These are phyloP conservation scores for Todiramphus chloris DNA, from an alignment of 2,113 vertebrate genomes.

Conservation along the genomic window DNA sequence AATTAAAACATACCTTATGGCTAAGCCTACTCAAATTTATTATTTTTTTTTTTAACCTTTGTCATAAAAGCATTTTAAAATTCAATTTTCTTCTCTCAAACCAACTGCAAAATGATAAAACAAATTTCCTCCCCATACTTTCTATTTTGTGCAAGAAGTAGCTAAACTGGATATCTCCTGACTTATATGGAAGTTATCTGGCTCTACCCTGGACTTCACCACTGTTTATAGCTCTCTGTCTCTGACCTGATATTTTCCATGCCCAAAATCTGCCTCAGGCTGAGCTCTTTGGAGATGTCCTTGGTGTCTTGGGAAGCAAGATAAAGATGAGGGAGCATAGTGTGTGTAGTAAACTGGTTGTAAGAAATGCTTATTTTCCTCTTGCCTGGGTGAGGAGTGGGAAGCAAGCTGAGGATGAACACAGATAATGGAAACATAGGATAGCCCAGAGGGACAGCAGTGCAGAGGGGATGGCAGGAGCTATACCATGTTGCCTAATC, in stretches of 20 bases:
- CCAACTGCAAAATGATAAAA: background rate
- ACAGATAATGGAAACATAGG: background rate
- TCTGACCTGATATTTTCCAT: background rate
- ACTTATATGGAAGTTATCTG: background rate
- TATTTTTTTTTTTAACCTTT: background rate
- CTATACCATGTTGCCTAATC: background rate
- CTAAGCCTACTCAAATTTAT: background rate
- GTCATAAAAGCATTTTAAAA: background rate
- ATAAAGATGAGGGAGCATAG: background rate
- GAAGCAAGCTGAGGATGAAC: background rate
- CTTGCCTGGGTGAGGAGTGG: background rate
- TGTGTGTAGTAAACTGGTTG: background rate
- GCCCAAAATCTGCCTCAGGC: background rate
- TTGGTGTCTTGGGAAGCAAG: background rate
- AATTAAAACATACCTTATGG: background rate
- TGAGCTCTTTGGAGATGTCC: background rate
- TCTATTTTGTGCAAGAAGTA: background rate
- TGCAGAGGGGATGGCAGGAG: background rate
- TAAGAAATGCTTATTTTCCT: background rate
- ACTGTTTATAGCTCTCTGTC: background rate
- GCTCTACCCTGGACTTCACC: background rate
- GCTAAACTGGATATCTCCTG: background rate
- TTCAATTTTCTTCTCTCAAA: background rate
- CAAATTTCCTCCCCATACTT: background rate
- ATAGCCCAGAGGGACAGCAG: background rate